A percentile compares a stretch with the other conserved stretches of the same genome.
Evolutionary conservation across 2,797 vertebrate species (phyloP).

Genomic region (Fistularia commersonii): DNA sequence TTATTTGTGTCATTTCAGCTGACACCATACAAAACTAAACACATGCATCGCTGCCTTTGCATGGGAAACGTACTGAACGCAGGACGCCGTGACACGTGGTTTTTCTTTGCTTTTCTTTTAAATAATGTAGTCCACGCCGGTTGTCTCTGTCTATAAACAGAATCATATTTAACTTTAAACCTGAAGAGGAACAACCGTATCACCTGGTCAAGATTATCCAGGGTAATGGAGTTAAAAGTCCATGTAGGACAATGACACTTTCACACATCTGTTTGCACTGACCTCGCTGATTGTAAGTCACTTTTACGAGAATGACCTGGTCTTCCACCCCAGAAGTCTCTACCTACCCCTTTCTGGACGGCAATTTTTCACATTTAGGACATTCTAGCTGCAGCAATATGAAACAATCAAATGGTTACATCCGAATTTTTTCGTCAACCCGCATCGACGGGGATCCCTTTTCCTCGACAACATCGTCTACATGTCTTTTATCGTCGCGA

Average conservation of each 20-base stretch:
- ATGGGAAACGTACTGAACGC: no score
- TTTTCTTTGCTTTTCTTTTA: no score
- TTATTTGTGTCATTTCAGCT: no score
- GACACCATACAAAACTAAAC: no score
- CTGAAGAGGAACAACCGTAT: conserved; percentile 19
- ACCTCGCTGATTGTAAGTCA: conserved; percentile 27
- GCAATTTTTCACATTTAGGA: background rate
- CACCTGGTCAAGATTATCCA: conserved; percentile 54
- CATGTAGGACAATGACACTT: conserved; percentile 32
- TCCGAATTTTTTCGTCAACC: background rate
- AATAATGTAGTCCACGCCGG: background rate
- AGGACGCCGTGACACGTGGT: no score
- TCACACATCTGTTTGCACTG: conserved; percentile 45
- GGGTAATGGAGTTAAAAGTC: conserved; percentile 35
- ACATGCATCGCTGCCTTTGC: no score
- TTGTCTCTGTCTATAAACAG: no score
- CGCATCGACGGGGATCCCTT: no score
- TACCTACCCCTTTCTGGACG: conserved; percentile 7
- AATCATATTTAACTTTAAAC: conserved; percentile 14
- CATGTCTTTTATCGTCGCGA: no score
- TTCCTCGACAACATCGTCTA: no score
- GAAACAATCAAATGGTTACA: no score
- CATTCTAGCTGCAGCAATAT: no score
- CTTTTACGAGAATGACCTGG: conserved; percentile 36
- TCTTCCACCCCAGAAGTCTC: conserved; percentile 17